These are phyloP conservation scores for Mus musculus DNA, from an alignment of 2,113 vertebrate species.

Conservation along the genomic window DNA sequence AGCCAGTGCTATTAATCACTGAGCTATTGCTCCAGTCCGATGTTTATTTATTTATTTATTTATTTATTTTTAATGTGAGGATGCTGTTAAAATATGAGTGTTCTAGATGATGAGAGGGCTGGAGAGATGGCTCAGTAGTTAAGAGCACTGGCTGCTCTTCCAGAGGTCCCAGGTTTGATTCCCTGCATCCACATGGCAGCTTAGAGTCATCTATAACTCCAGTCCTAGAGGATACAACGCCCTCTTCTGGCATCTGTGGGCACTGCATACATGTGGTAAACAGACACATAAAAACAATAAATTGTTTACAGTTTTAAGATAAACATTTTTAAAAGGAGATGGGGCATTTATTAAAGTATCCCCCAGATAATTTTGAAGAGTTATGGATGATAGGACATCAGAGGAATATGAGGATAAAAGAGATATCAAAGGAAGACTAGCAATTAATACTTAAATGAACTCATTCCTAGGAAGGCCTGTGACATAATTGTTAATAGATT, in stretches of 20 bases:
- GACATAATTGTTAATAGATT: neutral
- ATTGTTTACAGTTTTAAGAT: neutral
- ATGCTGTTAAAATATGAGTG: neutral
- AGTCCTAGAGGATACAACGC: neutral
- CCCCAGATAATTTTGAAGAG: constrained; percentile 14
- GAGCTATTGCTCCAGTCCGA: neutral
- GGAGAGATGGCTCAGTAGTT: neutral
- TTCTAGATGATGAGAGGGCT: neutral
- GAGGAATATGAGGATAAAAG: neutral
- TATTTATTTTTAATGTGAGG: neutral
- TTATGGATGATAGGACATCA: neutral
- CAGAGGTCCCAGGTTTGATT: neutral
- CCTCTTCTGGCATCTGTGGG: neutral
- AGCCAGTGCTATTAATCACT: neutral
- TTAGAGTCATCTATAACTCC: neutral
- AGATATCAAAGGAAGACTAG: neutral
- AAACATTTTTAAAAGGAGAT: neutral
- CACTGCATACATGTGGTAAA: neutral
- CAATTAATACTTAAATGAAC: neutral
- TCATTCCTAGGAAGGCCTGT: neutral
- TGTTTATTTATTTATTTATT: neutral
- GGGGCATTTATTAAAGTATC: neutral
- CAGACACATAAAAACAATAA: neutral
- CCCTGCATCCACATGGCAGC: neutral
- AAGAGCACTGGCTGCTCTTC: neutral